These are phyloP conservation scores for Helobdella robusta DNA, from an alignment of 2,888 invertebrate species.

Conservation along the genomic window DNA sequence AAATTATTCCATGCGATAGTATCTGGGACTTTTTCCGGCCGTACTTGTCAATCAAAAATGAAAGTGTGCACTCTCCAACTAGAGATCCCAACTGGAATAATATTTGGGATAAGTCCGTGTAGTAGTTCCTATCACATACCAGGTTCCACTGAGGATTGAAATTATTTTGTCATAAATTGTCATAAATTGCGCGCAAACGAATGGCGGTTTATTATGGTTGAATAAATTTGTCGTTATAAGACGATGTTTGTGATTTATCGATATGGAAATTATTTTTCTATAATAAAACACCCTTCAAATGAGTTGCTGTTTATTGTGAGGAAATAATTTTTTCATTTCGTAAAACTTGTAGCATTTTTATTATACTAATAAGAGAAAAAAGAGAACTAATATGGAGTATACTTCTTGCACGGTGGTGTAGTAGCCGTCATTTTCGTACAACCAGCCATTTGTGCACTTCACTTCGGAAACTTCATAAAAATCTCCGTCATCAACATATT, in stretches of 20 bases:
- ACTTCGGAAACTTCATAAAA: background rate
- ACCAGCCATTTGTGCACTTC: constrained; percentile 11
- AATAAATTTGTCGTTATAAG: background rate
- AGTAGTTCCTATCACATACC: constrained; percentile 31
- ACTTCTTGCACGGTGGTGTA: constrained; percentile 25
- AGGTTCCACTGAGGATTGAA: constrained; percentile 30
- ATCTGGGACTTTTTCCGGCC: constrained; percentile 29
- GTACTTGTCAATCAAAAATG: constrained; percentile 27
- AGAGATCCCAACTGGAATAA: constrained; percentile 27
- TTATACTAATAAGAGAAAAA: background rate
- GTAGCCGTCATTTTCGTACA: constrained; percentile 28
- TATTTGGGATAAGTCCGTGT: constrained; percentile 30
- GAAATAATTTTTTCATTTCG: background rate
- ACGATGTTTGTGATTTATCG: too few species aligned
- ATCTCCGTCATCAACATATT: background rate
- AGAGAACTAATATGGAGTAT: background rate
- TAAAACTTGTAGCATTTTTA: too few species aligned
- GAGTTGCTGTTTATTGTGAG: background rate
- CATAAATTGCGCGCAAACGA: background rate
- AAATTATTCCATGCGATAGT: constrained; percentile 11
- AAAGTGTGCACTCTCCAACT: constrained; percentile 11
- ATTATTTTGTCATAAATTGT: background rate
- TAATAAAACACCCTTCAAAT: background rate
- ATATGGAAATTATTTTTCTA: background rate
- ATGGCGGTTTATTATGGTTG: background rate